Conservation (phyloP, 2,888 invertebrate species). For the Dexiosoma caninum region DNA sequence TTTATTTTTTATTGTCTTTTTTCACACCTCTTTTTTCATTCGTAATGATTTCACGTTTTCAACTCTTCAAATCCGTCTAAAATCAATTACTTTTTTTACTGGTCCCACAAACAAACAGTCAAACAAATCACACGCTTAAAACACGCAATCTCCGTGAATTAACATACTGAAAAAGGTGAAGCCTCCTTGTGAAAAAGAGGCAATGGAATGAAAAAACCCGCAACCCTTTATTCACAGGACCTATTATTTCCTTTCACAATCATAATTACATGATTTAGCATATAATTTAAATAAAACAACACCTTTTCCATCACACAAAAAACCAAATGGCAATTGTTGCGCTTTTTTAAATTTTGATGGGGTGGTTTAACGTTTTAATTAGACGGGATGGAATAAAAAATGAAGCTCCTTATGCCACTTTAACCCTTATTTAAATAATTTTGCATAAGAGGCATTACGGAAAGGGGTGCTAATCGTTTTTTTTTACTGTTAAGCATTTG, state of each 20-base stretch:
- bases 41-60: not conserved
- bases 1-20: not conserved
- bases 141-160: slow-evolving; percentile 58
- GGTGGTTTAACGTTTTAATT: slow-evolving; percentile 26
- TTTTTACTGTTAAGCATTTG: slow-evolving; percentile 17
- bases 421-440: slow-evolving; percentile 58
- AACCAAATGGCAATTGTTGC: slow-evolving; percentile 16
- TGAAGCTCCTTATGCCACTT: not conserved
- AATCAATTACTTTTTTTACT: not conserved
- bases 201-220: slow-evolving; percentile 28
- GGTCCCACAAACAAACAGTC: not conserved
- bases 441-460: slow-evolving; percentile 42
- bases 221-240: slow-evolving; percentile 38
- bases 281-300: slow-evolving; percentile 66
- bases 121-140: slow-evolving; percentile 28
- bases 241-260: slow-evolving; percentile 25
- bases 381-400: not conserved
- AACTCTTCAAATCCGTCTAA: not conserved
- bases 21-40: slow-evolving; percentile 7
- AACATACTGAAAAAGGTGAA: slow-evolving; percentile 46
- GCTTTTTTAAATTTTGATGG: slow-evolving; percentile 27
- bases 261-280: slow-evolving; percentile 53
- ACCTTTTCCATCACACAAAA: not conserved
- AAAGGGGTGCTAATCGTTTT: slow-evolving; percentile 46
- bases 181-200: slow-evolving; percentile 1